phyloP scores from a whole-genome alignment of 2,797 vertebrate genomes.

The Acrossocheilus wenchowensis region DNA sequence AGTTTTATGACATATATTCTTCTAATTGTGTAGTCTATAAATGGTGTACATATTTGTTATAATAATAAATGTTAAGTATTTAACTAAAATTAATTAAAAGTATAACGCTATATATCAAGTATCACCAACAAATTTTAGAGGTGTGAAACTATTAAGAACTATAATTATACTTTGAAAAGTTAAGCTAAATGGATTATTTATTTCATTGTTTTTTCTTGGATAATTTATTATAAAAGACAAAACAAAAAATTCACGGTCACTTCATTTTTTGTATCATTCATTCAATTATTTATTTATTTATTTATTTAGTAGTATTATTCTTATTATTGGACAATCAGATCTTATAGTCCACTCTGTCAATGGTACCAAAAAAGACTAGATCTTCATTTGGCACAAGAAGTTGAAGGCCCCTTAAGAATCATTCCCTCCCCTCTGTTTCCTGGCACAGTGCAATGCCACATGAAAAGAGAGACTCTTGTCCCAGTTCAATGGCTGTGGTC shows the following conservation, averaged over 20 bases:
- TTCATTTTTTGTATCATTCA: neutral
- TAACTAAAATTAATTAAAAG: neutral
- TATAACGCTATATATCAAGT: too few species aligned
- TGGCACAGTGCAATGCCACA: slow-evolving; percentile 8
- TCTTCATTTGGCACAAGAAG: neutral
- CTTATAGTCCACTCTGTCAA: neutral
- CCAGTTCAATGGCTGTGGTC: slow-evolving; percentile 12
- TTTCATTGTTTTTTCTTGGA: neutral
- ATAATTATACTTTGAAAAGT: neutral
- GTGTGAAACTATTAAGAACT: neutral
- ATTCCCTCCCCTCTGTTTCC: neutral
- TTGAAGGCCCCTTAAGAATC: neutral
- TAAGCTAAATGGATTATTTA: neutral
- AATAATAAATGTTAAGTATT: neutral
- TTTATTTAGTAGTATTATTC: neutral
- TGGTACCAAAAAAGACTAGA: neutral
- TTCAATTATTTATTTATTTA: neutral
- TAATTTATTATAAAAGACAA: neutral
- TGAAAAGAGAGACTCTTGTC: slow-evolving; percentile 16
- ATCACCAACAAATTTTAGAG: too few species aligned
- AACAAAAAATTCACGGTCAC: neutral
- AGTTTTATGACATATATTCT: neutral
- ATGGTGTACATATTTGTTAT: neutral
- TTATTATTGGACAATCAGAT: neutral
- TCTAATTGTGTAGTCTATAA: neutral